Conservation (phyloP, 2,888 invertebrate species). For the Dioctria linearis region DNA sequence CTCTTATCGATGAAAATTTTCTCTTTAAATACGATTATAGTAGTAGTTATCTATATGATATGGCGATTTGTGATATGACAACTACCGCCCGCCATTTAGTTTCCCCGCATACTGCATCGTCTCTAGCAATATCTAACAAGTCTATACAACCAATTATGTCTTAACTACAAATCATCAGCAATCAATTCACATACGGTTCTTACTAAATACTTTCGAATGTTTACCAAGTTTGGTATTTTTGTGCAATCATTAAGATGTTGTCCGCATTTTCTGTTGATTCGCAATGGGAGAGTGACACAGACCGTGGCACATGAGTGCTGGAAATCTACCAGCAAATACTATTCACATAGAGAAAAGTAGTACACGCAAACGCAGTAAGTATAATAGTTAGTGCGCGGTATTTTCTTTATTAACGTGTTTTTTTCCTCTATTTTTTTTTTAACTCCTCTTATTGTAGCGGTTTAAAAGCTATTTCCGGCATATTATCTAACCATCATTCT, state of each 20-base stretch:
- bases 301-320: background rate
- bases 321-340: background rate
- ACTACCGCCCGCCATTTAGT: background rate
- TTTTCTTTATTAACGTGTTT: background rate
- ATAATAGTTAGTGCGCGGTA: background rate
- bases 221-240: conserved; percentile 59
- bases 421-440: too few species aligned
- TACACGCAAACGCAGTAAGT: background rate
- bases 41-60: background rate
- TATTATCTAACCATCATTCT: too few species aligned
- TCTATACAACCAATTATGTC: conserved; percentile 57
- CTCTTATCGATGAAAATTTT: conserved; percentile 30
- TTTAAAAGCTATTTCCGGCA: too few species aligned
- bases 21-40: background rate
- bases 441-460: too few species aligned
- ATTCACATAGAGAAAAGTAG: too few species aligned
- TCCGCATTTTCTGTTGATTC: conserved; percentile 53
- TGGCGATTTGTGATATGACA: conserved; percentile 19
- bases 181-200: conserved; percentile 54
- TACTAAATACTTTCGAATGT: conserved; percentile 59
- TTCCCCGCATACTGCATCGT: conserved; percentile 3
- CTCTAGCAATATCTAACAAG: conserved; percentile 24
- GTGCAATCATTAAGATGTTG: conserved; percentile 59
- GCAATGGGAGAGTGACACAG: conserved; percentile 30
- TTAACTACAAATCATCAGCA: conserved; percentile 59